Base-by-base conservation (phyloP, 2,888 invertebrate species). In the Drosophila conformis region DNA sequence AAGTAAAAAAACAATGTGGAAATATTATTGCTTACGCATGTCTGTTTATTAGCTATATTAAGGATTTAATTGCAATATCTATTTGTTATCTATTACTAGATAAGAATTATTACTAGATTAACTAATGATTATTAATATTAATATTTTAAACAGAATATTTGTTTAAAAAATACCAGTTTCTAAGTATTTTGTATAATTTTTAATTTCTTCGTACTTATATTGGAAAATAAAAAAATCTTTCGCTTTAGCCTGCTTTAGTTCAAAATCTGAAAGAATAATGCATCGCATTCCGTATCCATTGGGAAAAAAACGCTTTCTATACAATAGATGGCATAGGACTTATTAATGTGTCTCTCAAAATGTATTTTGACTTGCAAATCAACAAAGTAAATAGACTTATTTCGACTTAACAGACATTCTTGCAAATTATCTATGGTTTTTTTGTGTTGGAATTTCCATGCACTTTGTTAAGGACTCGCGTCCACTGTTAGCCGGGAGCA, bases 401-500 rank as follows among this genome's bases (percentile, higher is more conserved):
- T 58, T 58, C 27, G 46, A 21, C 13, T 53, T 59, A 7, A 61
- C n/a, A 21, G 42, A 58, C 49, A 74, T 74, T 74, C 35, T 36
- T 27, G 29, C n/a, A 35, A 54, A 57, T 61, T 62, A 62, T 59
- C 58, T 62, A 73, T 60, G 62, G 54, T 62, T 57, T 59, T 59
- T 52, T 59, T 15, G 8, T 8, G 27, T 46, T 54, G 40, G 67
- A 65, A 72, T 71, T 64, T 68, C 59, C 67, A 59, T 59, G 62
- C 72, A 68, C 60, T 69, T 71, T 40, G 52, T 38, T 65, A 56
- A 53, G 58, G 60, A 72, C 63, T 73, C 68, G 68, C 62, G 61
- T 70, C 84, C 84, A 84, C 89, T 83, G 89, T 89, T 40, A 21
- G 80, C 72, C 74, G 46, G 36, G 27, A 31, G 62, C 40, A 54